Percentiles rank a stretch among this genome's conserved stretches.
Conservation (phyloP, 2,113 vertebrate species). For the Baryphthengus martii region DNA sequence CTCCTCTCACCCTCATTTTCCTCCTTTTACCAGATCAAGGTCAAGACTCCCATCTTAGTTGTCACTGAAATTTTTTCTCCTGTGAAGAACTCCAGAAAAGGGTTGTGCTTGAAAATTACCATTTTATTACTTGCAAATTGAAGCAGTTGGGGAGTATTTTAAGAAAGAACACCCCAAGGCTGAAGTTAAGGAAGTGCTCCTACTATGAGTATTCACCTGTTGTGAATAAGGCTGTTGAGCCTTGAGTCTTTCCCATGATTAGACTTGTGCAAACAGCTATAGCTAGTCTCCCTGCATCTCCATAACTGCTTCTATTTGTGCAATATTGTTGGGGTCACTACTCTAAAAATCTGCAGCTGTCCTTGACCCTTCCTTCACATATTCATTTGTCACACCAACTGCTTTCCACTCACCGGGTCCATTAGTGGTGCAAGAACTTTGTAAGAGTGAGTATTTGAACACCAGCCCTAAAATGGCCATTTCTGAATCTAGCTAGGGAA, state of each 20-base stretch:
- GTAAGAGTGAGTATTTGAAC: neutral
- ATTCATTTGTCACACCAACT: neutral
- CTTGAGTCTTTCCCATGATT: neutral
- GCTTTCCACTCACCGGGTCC: neutral
- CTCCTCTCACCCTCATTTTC: neutral
- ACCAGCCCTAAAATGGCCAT: neutral
- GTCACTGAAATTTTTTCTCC: neutral
- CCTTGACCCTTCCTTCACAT: neutral
- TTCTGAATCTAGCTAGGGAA: neutral
- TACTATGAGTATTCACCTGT: neutral
- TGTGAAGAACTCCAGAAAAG: neutral
- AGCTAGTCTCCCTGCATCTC: neutral
- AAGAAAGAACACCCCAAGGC: neutral
- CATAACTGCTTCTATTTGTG: neutral
- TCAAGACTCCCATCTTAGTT: neutral
- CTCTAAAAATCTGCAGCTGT: neutral
- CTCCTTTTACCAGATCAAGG: neutral
- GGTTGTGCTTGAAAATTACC: neutral
- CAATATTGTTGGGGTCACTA: neutral
- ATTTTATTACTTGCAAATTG: neutral
- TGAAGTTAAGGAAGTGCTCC: neutral
- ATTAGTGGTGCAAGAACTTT: neutral
- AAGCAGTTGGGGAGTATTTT: neutral
- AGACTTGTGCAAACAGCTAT: neutral
- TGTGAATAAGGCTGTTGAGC: too few relatives aligned